Evolutionary conservation across 2,888 invertebrate genomes (phyloP), one percentile per base, ranked within the genome.

Genomic region (Lithophane socia): DNA sequence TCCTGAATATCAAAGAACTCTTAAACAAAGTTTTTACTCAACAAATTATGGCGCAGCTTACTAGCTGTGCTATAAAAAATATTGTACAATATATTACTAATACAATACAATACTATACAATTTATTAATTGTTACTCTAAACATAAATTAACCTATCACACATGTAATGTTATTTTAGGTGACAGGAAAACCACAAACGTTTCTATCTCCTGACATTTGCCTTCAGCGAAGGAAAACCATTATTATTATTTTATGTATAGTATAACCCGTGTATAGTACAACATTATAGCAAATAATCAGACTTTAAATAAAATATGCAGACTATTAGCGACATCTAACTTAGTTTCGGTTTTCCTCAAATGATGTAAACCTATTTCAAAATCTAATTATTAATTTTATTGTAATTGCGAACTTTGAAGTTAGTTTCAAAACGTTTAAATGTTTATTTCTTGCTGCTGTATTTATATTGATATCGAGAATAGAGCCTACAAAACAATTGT

Each of bases 161-260:
- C 12, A 67, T 69, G 47, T 42, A n/a, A 63, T 58, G 58, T 73
- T 80, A 77, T 83, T 66, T 72, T 64, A 77, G 73, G 77, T 69
- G 66, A 71, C 82, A 82, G 87, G 87, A 87, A 87, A 87, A 87
- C 88, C 87, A 67, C 87, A 77, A 63, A 67, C 54, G 56, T 64
- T 71, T 73, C 67, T 82, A 82, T 80, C 77, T 76, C 71, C 71
- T 70, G 58, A 74, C 69, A 61, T 75, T 24, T 65, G 79, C 78
- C 76, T 70, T 73, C 73, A 77, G 68, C 47, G 49, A 79, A 82
- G 88, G 85, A 88, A 85, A 81, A 82, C 44, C 60, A 67, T 70
- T 42, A 29, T 47, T 21, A 67, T 18, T 37, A 24, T 47, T 16
- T 58, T 42, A 47, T 44, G 16, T 56, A 56, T 60, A 65, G 16